Conservation (phyloP, 1,140 invertebrate genomes). For the Pogonomyrmex californicus region DNA sequence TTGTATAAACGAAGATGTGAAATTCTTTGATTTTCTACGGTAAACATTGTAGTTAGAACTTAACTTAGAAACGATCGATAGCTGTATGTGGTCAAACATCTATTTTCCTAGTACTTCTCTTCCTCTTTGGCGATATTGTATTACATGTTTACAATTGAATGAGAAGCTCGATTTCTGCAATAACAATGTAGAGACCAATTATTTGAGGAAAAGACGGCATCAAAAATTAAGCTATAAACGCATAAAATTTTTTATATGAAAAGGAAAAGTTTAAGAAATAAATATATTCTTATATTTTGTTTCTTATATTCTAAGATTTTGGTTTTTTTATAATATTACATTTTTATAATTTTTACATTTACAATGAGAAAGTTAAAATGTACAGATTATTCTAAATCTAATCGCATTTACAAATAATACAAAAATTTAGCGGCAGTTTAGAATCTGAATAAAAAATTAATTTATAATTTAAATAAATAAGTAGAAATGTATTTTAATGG, state of each 20-base stretch:
- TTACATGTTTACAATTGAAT: conserved; percentile 45
- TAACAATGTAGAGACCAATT: conserved; percentile 30
- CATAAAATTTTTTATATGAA: neutral
- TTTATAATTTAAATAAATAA: no score
- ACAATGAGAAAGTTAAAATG: no score
- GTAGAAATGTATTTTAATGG: no score
- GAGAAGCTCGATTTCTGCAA: conserved; percentile 5
- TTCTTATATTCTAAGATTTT: neutral
- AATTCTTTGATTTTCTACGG: conserved; percentile 1
- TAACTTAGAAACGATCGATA: conserved; percentile 29
- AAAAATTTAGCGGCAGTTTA: no score
- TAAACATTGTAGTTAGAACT: conserved; percentile 4
- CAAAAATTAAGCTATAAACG: neutral
- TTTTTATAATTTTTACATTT: neutral
- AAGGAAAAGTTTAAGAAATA: neutral
- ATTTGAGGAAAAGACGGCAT: neutral
- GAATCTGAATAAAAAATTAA: no score
- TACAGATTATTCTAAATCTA: no score
- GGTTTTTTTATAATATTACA: neutral
- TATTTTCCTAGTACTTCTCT: conserved; percentile 16
- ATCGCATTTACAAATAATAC: no score
- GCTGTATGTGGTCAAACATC: conserved; percentile 28
- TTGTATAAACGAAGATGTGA: neutral
- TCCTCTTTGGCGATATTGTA: conserved; percentile 1
- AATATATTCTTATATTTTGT: neutral